These are phyloP conservation scores for Drosophila quasianomalipes DNA, from an alignment of 2,888 invertebrate species.

Conservation along the genomic window DNA sequence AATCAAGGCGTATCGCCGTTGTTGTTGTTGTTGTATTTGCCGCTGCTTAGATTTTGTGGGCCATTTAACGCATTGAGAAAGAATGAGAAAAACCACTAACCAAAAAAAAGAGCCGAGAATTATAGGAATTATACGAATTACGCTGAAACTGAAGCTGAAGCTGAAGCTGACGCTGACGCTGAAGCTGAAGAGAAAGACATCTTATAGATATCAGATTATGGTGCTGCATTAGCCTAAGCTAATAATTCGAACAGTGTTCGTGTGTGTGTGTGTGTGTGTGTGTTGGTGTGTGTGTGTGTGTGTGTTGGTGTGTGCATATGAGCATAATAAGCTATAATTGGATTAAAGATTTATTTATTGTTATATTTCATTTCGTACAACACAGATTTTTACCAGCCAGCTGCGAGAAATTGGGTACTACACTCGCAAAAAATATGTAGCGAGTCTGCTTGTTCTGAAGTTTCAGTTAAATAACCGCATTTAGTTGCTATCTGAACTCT, in stretches of 20 bases:
- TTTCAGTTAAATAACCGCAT: not conserved
- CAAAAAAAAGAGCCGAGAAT: constrained; percentile 44
- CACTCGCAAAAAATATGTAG: constrained; percentile 1
- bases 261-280: constrained; percentile 35
- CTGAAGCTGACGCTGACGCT: constrained; percentile 44
- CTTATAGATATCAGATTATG: constrained; percentile 76
- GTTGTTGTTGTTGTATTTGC: constrained; percentile 14
- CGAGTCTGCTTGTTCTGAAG: not conserved
- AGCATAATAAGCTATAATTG: constrained; percentile 82
- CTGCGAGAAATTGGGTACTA: constrained; percentile 16
- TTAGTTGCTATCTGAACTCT: not conserved
- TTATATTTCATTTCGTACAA: constrained; percentile 55
- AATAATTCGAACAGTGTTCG: constrained; percentile 61
- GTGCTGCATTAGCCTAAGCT: constrained; percentile 69
- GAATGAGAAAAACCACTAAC: constrained; percentile 28
- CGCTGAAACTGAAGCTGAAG: constrained; percentile 70
- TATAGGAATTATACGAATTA: constrained; percentile 75
- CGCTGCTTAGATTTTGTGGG: constrained; percentile 54
- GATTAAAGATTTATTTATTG: constrained; percentile 82
- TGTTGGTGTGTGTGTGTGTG: constrained; percentile 6
- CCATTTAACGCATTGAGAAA: constrained; percentile 37
- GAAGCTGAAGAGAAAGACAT: constrained; percentile 62
- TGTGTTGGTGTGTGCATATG: constrained; percentile 65
- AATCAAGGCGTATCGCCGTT: constrained; percentile 55
- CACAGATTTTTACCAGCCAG: constrained; percentile 37